Base-by-base conservation (phyloP, 2,888 invertebrate species). In the Amphipyra tragopoginis region DNA sequence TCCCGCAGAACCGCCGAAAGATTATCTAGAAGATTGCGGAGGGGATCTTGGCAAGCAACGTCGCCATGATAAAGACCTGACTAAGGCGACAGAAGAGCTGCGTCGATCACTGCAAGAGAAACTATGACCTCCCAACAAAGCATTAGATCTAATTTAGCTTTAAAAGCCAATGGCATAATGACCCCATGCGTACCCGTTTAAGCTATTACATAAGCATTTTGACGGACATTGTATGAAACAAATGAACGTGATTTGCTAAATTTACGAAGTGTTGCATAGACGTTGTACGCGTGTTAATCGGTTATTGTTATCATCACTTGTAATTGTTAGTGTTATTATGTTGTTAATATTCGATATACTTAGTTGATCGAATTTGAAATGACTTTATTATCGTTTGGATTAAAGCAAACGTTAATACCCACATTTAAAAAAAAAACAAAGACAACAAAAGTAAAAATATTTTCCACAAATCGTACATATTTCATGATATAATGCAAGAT, bases 1-100 rank as follows among this genome's bases (percentile, higher is more conserved):
- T 80, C 97, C 97, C 59, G 96, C 94, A 62, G 97, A 97, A 83
- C 97, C 97, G 13, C 97, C 97, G 10, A 97, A 97, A 88, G 97
- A 98, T 88, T 98, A 98, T 88, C 95, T 96, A 79, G 96, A 97
- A 69, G 96, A 96, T 56, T 79, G 79, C 36, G 92, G 90, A 60
- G 95, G 95, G 57, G 92, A 96, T 44, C 93, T 96, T 70, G 91
- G 95, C 53, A 92, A 94, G 72, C 89, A 90, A 72, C 90, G 95
- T 43, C 92, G 93, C 55, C 95, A 94, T 69, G 92, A 93, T 81
- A 95, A 95, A 86, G 95, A 95, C 84, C 93, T 97, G 77, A 95
- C 95, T 65, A 97, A 96, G 89, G 97, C 96, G 13, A 97, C 97
- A 8, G 97, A 97, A 86, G 97, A 97, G 80, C 94, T 97, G n/a